Base-by-base conservation (phyloP, 2,797 vertebrate species). In the Myoxocephalus aenaeus region DNA sequence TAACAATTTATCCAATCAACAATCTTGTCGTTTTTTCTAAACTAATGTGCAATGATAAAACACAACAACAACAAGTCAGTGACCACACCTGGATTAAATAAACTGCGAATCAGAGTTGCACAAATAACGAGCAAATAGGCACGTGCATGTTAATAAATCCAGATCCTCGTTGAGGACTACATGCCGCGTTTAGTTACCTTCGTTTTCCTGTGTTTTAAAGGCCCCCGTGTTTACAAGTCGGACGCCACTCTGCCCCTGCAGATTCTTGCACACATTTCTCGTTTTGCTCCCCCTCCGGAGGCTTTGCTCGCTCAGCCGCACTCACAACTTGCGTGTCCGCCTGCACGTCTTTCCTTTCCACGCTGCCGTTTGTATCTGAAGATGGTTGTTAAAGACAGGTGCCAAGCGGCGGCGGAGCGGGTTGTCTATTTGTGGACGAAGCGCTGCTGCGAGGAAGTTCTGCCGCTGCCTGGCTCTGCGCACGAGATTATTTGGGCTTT, bases 401-500 rank as follows among this genome's bases (percentile, higher is more conserved):
- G 86, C 79, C 34, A 54, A 4, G 15, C 62, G 27, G 70, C 42
- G 0, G 65, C 67, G 4, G 11, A 0, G n/a, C 3, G 32, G 17
- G 32, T 20, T 5, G 65, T 18, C 46, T 88, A 74, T 86, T 81
- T 80, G 71, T 65, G 75, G 65, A 34, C 58, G 58, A 75, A 27
- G 73, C 25, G 22, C 79, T 27, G 40, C 3, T 27, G 40, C 3
- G 4, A 40, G 36, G 22, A 62, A 65, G 51, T 20, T 59, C 69
- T 46, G 17, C 63, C 2, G 40, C 76, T n/a, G 58, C 42, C 11
- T 70, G 76, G 59, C 44, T 32, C 73, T 67, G 75, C 77, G 58
- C 79, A 75, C 48, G 44, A 79, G 86, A 83, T 85, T 86, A 80
- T 78, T 89, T 84, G 36, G 64, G 86, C 61, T 84, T 79, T 77